Conservation (phyloP, 1,140 invertebrate species). For the Plectus sambesii region DNA sequence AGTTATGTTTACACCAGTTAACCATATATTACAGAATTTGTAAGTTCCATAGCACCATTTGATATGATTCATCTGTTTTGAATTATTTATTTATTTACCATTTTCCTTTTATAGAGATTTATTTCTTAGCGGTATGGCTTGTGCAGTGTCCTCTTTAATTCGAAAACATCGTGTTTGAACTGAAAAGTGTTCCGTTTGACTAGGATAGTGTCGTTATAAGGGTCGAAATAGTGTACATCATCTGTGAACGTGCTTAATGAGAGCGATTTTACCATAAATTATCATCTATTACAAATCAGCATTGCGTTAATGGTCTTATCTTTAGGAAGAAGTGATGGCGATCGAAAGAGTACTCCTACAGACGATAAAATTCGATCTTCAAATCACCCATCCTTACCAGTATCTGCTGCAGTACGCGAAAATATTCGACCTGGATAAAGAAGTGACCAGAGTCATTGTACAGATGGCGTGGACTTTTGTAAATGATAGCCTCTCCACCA, state of each 20-base stretch:
- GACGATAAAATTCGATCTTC: slow-evolving; percentile 95
- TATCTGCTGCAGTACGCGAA: slow-evolving; percentile 90
- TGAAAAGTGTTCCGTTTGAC: too few species aligned
- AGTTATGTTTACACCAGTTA: too few species aligned
- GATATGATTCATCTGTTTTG: too few species aligned
- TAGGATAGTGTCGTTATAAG: too few species aligned
- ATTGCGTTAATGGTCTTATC: slow-evolving; percentile 66
- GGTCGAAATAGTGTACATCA: too few species aligned
- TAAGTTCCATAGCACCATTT: too few species aligned
- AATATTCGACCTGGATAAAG: slow-evolving; percentile 72
- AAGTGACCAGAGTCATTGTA: slow-evolving; percentile 84
- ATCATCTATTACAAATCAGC: slow-evolving; percentile 30
- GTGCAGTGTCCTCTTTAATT: slow-evolving; percentile 53
- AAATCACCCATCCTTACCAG: slow-evolving; percentile 89
- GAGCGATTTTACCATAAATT: too few species aligned
- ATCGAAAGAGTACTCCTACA: slow-evolving; percentile 86
- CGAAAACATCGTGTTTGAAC: too few species aligned
- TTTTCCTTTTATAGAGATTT: too few species aligned
- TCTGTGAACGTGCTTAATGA: too few species aligned
- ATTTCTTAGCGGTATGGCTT: slow-evolving; percentile 7
- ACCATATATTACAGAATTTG: too few species aligned
- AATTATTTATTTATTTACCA: too few species aligned
- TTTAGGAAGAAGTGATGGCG: slow-evolving; percentile 87
- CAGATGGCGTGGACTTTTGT: slow-evolving; percentile 99
- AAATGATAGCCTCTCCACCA: slow-evolving; percentile 94